phyloP scores from a whole-genome alignment of 2,113 vertebrate species.

The Nibea albiflora region DNA sequence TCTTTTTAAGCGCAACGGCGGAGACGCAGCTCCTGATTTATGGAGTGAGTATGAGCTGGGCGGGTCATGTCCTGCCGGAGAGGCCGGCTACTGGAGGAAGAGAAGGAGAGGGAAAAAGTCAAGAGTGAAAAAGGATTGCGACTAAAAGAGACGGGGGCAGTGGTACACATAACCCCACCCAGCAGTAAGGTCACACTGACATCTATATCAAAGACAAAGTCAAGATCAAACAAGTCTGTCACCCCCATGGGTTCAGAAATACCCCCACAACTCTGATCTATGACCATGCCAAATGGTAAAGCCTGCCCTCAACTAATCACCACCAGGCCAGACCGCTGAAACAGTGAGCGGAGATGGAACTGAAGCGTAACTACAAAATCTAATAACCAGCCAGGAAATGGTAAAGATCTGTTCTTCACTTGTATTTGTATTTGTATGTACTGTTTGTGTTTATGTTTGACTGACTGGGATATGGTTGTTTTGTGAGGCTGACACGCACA shows the following conservation, averaged over 20 bases:
- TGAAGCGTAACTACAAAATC: slow-evolving; percentile 7
- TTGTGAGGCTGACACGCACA: slow-evolving; percentile 24
- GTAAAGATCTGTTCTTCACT: slow-evolving; percentile 4
- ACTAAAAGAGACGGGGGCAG: slow-evolving; percentile 15
- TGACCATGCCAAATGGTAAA: slow-evolving; percentile 31
- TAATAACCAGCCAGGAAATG: neutral
- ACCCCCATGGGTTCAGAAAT: slow-evolving; percentile 21
- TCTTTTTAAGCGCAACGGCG: slow-evolving; percentile 58
- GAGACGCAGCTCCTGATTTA: slow-evolving; percentile 73
- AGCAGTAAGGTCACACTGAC: slow-evolving; percentile 34
- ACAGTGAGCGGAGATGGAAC: neutral
- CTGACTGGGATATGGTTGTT: slow-evolving; percentile 9
- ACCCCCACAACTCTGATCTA: slow-evolving; percentile 23
- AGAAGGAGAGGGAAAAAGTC: slow-evolving; percentile 32
- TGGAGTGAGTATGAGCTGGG: slow-evolving; percentile 68
- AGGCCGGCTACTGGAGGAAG: slow-evolving; percentile 52
- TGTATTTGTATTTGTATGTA: neutral
- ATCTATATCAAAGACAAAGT: slow-evolving; percentile 46
- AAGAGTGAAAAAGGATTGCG: slow-evolving; percentile 34
- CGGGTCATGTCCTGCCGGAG: slow-evolving; percentile 60
- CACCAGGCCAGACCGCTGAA: slow-evolving; percentile 20
- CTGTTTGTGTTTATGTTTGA: slow-evolving; percentile 29
- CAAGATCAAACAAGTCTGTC: slow-evolving; percentile 60
- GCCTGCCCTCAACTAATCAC: slow-evolving; percentile 46
- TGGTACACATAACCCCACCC: slow-evolving; percentile 31